Base-by-base conservation (phyloP, 2,113 vertebrate genomes). In the Colinus virginianus region DNA sequence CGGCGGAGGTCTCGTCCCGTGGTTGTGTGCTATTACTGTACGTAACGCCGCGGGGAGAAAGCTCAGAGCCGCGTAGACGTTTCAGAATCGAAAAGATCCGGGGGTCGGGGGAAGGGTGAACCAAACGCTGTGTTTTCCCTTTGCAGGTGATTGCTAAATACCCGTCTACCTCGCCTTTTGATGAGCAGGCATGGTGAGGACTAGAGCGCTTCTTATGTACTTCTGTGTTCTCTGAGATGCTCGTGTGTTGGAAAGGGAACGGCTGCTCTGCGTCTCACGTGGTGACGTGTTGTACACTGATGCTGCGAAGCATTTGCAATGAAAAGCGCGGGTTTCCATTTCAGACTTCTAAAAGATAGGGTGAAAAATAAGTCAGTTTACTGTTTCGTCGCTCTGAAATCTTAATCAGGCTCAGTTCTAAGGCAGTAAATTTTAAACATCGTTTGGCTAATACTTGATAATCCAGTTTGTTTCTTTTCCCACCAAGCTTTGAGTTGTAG, bases 121-220 rank as follows among this genome's bases (percentile, higher is more conserved):
- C 1, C 13, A 32, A 26, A 22, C 53, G 23, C 49, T 1, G 1
- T 36, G 1, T 56, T 9, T 78, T 93, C 46, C 86, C 38, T 90
- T 92, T 91, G 70, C 82, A 96, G 96, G 75, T 59, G 58, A 8
- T 42, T 9, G 18, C 36, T 64, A 16, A 28, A 10, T 49, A 26
- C 15, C 26, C 23, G 38, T 26, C n/a, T 66, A 2, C 55, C 10
- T 49, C 34, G 25, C 25, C 76, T 78, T 78, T 66, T 61, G 30
- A 59, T 62, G 46, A 78, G 40, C 22, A 55, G 69, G 30, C 28
- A 97, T 97, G 97, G 97, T 97, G 76, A 94, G 97, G 63, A 42
- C 38, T 30, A 12, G 40, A 80, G 28, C 6, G 21, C 7, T 36
- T 85, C 70, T 49, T 40, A 18, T 45, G 7, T 66, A 8, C 43